A percentile compares a stretch with the other conserved stretches of the same genome.
Conservation (phyloP, 2,888 invertebrate species). For the Drosophila quinaria region DNA sequence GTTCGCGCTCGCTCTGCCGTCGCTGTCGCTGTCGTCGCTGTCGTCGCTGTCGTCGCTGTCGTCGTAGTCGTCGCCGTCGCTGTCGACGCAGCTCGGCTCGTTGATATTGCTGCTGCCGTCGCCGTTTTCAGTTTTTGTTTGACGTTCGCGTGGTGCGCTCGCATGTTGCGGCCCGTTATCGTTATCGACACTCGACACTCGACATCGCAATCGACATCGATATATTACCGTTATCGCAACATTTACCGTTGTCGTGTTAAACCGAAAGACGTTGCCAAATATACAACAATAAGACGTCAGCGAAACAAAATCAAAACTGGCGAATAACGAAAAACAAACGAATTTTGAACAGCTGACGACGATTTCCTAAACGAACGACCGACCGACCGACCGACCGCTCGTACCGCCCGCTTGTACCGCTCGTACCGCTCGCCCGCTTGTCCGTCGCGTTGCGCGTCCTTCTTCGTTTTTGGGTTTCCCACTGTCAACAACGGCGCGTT, state of each 20-base stretch:
- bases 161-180: constrained; percentile 61
- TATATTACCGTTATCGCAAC: constrained; percentile 38
- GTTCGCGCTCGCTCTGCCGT: constrained; percentile 51
- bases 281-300: constrained; percentile 20
- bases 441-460: constrained; percentile 39
- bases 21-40: constrained; percentile 32
- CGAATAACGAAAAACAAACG: constrained; percentile 4
- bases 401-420: constrained; percentile 6
- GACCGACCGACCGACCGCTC: neutral
- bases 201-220: constrained; percentile 42
- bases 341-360: constrained; percentile 40
- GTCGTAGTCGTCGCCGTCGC: constrained; percentile 33
- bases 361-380: neutral
- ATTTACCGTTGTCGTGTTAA: constrained; percentile 17
- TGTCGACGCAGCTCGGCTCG: constrained; percentile 28
- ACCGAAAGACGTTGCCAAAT: constrained; percentile 34
- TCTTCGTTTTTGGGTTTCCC: neutral
- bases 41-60: constrained; percentile 27
- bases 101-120: constrained; percentile 58
- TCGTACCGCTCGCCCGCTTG: neutral
- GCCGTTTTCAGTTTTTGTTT: constrained; percentile 75
- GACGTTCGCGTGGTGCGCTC: constrained; percentile 75
- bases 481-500: constrained; percentile 31
- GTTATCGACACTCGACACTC: constrained; percentile 42
- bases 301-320: constrained; percentile 20